Evolutionary conservation across 2,888 invertebrate genomes (phyloP), one percentile per base, ranked within the genome.

Genomic region (Cheilosia pagana): DNA sequence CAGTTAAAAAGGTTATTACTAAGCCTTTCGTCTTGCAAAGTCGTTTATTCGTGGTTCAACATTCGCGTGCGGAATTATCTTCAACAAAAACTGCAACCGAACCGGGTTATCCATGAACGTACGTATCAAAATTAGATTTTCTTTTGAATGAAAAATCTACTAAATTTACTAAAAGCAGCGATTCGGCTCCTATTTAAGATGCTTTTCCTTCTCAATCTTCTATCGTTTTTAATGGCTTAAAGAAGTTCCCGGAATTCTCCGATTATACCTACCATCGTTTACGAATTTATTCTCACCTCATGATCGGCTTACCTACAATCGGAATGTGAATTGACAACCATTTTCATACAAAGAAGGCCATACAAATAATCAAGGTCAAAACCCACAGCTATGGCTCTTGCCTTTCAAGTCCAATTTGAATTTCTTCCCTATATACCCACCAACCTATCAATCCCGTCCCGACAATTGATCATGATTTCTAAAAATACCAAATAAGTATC

Each of bases 401-500:
- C 39, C 14, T 59, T 41, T 10, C 48, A 21, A 60, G 48, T 62
- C 48, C 41, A 31, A 53, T 52, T 28, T 28, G 39, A 52, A 28
- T 53, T 57, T 8, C 52, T 52, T 52, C 53, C 75, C 76, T 39
- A 43, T 31, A 53, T 1, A 19, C 8, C 7, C 8, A 3, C 3
- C 35, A 0, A 35, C 10, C 23, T 23, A 25, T 25, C 41, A 10
- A 7, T 23, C 25, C 67, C 25, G 48, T 68, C 68, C 77, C 62
- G 70, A 48, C 68, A 71, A 52, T 63, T 63, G 52, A 52, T 70
- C 48, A 72, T 63, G 75, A 67, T 85, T 85, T 85, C 85, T 85
- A 79, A 85, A 85, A 75, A 85, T 85, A 85, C 75, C 79, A 65
- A 79, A 79, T 75, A 78, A 55, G 85, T 67, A 67, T 85, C 85